These are phyloP conservation scores for Megaustenia siamemsis DNA, from an alignment of 2,888 invertebrate genomes.

Conservation along the genomic window DNA sequence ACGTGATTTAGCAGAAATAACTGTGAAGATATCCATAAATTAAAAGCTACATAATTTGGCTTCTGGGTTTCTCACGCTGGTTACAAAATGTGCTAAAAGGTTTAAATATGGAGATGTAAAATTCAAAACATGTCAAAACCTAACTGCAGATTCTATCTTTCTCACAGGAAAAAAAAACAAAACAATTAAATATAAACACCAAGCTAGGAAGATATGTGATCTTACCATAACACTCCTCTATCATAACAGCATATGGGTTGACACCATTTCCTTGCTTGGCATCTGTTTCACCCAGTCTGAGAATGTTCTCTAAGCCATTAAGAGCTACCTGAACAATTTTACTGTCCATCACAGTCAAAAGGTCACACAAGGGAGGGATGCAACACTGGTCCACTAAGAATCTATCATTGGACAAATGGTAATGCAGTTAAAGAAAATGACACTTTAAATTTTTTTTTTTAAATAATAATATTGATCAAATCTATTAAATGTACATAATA, in stretches of 20 bases:
- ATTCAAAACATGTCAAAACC: no score
- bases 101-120: no score
- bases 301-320: slow-evolving; percentile 96
- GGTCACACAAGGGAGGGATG: slow-evolving; percentile 94
- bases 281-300: slow-evolving; percentile 92
- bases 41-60: no score
- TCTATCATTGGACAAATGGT: slow-evolving; percentile 59
- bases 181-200: slow-evolving; percentile 6
- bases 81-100: no score
- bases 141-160: no score
- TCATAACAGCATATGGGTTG: slow-evolving; percentile 93
- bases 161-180: neutral
- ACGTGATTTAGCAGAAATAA: no score
- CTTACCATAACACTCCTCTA: slow-evolving; percentile 96
- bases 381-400: slow-evolving; percentile 86
- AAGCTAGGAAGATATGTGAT: slow-evolving; percentile 45
- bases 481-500: no score
- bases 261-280: slow-evolving; percentile 84
- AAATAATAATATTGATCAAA: no score
- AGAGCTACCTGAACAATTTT: slow-evolving; percentile 96
- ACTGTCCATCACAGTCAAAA: slow-evolving; percentile 93
- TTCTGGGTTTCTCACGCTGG: no score
- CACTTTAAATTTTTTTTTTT: no score
- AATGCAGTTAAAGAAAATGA: neutral
- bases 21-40: no score